Conservation (phyloP, 2,113 vertebrate genomes). For the Leptosomus discolor region DNA sequence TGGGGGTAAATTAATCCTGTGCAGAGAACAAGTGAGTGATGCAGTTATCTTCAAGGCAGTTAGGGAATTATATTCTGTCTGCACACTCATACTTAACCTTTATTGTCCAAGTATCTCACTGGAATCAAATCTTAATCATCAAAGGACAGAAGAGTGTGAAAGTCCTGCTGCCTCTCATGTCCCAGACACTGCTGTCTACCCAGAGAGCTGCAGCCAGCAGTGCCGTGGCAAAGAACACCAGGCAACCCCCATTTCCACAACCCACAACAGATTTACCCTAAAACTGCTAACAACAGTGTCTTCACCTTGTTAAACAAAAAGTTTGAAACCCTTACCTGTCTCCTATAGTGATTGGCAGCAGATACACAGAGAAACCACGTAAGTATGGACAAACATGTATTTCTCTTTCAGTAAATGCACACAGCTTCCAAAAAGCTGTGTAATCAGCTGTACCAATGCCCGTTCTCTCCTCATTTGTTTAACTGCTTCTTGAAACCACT, state of each 20-base stretch:
- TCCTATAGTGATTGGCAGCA: accelerated
- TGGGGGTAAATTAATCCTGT: not conserved
- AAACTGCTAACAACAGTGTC: not conserved
- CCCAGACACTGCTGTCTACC: not conserved
- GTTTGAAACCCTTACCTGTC: not conserved
- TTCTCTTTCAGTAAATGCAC: not conserved
- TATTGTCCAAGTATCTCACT: not conserved
- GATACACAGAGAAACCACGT: not conserved
- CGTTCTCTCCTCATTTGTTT: not conserved
- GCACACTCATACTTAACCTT: not conserved
- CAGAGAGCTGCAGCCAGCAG: not conserved
- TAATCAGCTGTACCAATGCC: not conserved
- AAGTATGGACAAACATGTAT: not conserved
- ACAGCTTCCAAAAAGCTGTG: not conserved
- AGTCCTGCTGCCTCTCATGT: accelerated
- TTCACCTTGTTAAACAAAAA: not conserved
- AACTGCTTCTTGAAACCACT: not conserved
- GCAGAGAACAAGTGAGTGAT: not conserved
- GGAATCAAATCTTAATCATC: not conserved
- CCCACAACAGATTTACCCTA: not conserved
- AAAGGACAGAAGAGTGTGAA: not conserved
- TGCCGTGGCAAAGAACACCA: not conserved
- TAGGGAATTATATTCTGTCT: not conserved
- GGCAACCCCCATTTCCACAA: not conserved
- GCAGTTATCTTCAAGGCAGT: not conserved